Evolutionary conservation across 2,888 invertebrate genomes (phyloP), one percentile per base, ranked within the genome.

Genomic region (Philaethria dido): DNA sequence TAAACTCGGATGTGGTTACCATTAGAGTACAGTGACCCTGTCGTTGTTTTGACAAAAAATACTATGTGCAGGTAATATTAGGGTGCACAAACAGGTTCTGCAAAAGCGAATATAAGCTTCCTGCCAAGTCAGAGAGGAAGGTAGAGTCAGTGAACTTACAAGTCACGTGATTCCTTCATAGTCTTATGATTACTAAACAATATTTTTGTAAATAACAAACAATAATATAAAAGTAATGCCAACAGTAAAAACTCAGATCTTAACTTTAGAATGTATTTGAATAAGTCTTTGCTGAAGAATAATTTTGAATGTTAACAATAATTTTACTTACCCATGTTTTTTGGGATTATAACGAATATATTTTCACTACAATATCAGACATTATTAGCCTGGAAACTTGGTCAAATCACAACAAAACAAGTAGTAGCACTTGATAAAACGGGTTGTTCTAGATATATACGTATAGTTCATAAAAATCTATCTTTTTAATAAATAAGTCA

Each of bases 71-170:
- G 74, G 77, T 79, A 81, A 83, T 85, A 88, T 88, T 85, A 84
- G 88, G 89, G 86, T 83, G 83, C 84, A 82, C 79, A 87, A 90
- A 92, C 92, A 87, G 91, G 92, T 92, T 90, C 83, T 83, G 77
- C 77, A 80, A 83, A 82, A 79, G 86, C 85, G 87, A 86, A 84
- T 84, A 86, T 85, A 86, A 84, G 64, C 86, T 87, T 88, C 89
- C 89, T 88, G 87, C 87, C 83, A 82, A 85, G 85, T 85, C 84
- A 82, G 82, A 83, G 86, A 88, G 87, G 85, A 90, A 86, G 85
- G 87, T 80, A 80, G 81, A 88, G 90, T 91, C 91, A 90, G 77
- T 91, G 91, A 91, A 91, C 91, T 88, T 89, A 84, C 82, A 83
- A 84, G 85, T 86, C 86, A 87, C 85, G 83, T 82, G 85, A 83